These are phyloP conservation scores for Menidia menidia DNA, from an alignment of 2,797 vertebrate species.

Conservation along the genomic window DNA sequence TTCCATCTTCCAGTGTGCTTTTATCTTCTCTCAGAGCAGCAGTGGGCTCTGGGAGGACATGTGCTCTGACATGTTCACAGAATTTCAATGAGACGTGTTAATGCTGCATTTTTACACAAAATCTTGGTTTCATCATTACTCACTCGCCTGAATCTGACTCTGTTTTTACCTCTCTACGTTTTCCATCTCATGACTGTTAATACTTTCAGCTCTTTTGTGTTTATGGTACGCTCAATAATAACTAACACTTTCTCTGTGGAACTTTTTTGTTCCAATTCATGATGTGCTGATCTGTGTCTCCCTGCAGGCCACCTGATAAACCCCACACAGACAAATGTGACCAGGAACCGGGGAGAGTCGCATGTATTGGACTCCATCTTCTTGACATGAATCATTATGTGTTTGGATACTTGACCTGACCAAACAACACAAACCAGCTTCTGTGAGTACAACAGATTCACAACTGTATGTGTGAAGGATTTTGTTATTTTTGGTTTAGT, in stretches of 20 bases:
- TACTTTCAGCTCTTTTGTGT: background rate
- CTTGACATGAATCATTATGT: constrained; percentile 47
- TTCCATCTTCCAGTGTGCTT: constrained; percentile 43
- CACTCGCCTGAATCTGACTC: constrained; percentile 2
- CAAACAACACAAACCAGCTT: constrained; percentile 32
- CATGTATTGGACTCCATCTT: background rate
- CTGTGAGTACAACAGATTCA: constrained; percentile 60
- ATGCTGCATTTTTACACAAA: constrained; percentile 37
- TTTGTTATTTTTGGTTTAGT: no score
- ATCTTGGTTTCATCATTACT: constrained; percentile 4
- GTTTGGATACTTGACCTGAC: constrained; percentile 64
- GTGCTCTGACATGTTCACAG: constrained; percentile 45
- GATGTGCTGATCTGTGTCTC: constrained; percentile 7
- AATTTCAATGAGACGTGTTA: constrained; percentile 59
- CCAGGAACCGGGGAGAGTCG: background rate
- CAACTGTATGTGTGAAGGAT: no score
- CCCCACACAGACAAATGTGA: constrained; percentile 48
- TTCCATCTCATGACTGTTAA: no score
- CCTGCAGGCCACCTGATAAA: constrained; percentile 37
- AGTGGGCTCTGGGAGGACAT: constrained; percentile 46
- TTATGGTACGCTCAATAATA: background rate
- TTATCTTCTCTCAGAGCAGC: constrained; percentile 53
- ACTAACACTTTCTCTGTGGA: background rate
- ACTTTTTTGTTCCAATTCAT: background rate
- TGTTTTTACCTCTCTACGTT: constrained; percentile 3